phyloP scores from a whole-genome alignment of 2,888 invertebrate species.

The Nysson spinosus region DNA sequence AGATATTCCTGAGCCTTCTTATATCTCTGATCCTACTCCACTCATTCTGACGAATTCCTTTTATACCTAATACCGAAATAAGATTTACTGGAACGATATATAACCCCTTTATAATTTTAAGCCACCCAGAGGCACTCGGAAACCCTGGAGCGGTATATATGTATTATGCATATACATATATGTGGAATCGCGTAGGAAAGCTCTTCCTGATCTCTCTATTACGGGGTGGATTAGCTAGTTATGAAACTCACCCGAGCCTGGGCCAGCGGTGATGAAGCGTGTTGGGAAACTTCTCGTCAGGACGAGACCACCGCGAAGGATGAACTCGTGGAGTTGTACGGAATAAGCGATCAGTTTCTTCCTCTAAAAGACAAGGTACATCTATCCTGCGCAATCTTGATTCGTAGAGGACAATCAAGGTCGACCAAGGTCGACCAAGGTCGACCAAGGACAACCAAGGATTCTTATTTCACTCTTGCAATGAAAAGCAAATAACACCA shows the following conservation, averaged over 20 bases:
- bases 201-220: conserved; percentile 71
- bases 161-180: conserved; percentile 12
- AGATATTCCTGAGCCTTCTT: conserved; percentile 20
- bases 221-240: conserved; percentile 73
- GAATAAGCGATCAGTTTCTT: conserved; percentile 60
- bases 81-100: conserved; percentile 38
- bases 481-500: too few species aligned
- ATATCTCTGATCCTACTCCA: conserved; percentile 25
- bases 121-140: conserved; percentile 6
- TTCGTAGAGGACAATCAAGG: conserved; percentile 29
- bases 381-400: conserved; percentile 40
- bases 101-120: conserved; percentile 31
- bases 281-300: conserved; percentile 59
- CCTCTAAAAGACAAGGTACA: conserved; percentile 40
- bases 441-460: background rate
- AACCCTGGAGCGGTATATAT: background rate
- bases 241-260: conserved; percentile 66
- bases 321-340: conserved; percentile 51
- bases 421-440: conserved; percentile 28
- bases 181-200: conserved; percentile 26
- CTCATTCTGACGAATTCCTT: too few species aligned
- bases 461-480: too few species aligned
- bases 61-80: conserved; percentile 35
- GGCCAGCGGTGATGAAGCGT: conserved; percentile 62
- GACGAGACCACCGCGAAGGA: conserved; percentile 33